Conservation (phyloP, 2,888 invertebrate genomes). For the Cristatella mucedo region DNA sequence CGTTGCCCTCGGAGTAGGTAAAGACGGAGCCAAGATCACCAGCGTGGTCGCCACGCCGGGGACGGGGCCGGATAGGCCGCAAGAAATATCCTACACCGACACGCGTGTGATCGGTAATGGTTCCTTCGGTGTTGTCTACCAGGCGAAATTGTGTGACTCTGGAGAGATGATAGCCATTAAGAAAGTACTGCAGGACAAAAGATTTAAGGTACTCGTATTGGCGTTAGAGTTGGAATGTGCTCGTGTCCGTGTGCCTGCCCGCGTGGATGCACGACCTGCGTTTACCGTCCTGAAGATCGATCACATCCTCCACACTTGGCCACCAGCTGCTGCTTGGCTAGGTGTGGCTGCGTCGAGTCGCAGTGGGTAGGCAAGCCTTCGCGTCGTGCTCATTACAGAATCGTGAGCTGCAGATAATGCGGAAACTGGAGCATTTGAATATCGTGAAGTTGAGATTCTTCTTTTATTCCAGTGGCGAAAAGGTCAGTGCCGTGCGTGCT, state of each 20-base stretch:
- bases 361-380: too few relatives aligned
- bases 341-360: too few relatives aligned
- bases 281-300: too few relatives aligned
- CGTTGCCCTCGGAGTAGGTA: too few relatives aligned
- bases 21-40: too few relatives aligned
- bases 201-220: constrained; percentile 75
- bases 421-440: constrained; percentile 95
- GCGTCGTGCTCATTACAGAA: constrained; percentile 52
- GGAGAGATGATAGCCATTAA: constrained; percentile 93
- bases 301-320: too few relatives aligned
- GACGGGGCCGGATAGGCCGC: constrained; percentile 68
- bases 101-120: constrained; percentile 97
- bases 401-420: constrained; percentile 97
- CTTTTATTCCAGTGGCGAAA: constrained; percentile 94
- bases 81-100: constrained; percentile 86
- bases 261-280: too few relatives aligned
- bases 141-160: constrained; percentile 83
- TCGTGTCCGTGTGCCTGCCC: constrained; percentile 16
- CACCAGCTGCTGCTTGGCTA: too few relatives aligned
- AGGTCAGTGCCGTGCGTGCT: constrained; percentile 1
- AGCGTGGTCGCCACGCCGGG: constrained; percentile 91
- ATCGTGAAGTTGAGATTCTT: constrained; percentile 98
- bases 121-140: constrained; percentile 96
- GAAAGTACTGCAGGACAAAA: constrained; percentile 94
- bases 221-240: too few relatives aligned